Evolutionary conservation across 2,888 invertebrate species (phyloP), one percentile per base, ranked within the genome.

Genomic region (Hypercompe scribonia): DNA sequence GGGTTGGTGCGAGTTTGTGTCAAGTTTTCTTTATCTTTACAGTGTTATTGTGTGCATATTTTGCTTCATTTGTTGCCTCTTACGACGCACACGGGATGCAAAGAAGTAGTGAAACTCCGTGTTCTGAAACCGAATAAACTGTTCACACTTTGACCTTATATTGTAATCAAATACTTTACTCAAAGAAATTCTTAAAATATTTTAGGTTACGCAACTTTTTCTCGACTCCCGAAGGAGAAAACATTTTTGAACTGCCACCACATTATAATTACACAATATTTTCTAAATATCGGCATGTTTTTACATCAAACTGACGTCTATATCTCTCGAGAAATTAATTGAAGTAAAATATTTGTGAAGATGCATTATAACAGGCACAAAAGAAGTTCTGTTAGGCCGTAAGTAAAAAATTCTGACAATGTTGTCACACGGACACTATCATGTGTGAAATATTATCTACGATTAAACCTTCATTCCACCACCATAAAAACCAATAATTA

Each of bases 401-500:
- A 34, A 34, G 36, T 24, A 36, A 36, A 34, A 34, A 33, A 65
- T 36, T 63, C 71, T 28, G 42, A 67, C 67, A 61, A 66, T 39
- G 28, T 67, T 71, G 61, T 71, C 66, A 71, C 34, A 42, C 31
- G 66, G 66, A 68, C 68, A 28, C 5, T 66, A 73, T 70, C 70
- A 61, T 61, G 73, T 70, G 70, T 73, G 73, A 70, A 73, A 71
- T 58, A 13, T 71, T 74, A 68, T 61, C 28, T 70, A 4, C 28
- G 74, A 74, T 68, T 71, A 50, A 79, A 79, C 82, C 50, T 66
- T 63, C 64, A 46, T 72, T 68, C 68, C 63, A n/a, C 66, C 75
- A 68, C 72, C 74, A 75, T 68, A 72, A 78, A 70, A 77, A 71
- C 73, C 65, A 39, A 61, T 77, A 79, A 85, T 81, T 84, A 85